Evolutionary conservation across 1,140 invertebrate genomes (phyloP).

Genomic region (Plectus sambesii): DNA sequence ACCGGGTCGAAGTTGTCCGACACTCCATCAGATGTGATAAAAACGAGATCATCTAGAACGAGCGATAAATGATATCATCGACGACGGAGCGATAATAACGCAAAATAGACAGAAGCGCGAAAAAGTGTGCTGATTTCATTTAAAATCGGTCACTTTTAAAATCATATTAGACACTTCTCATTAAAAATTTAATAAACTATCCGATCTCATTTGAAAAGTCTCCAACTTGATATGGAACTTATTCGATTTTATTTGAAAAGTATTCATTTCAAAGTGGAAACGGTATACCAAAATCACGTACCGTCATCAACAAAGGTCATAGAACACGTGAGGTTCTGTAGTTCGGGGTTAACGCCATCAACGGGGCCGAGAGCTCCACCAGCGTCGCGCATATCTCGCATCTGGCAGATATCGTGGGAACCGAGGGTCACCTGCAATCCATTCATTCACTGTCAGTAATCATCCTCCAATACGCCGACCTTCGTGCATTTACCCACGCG

Average conservation of each 20-base stretch:
- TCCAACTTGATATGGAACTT: too few species aligned
- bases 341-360: constrained; percentile 72
- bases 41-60: constrained; percentile 67
- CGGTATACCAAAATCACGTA: too few species aligned
- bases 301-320: constrained; percentile 64
- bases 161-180: too few species aligned
- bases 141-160: constrained; percentile 10
- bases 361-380: constrained; percentile 77
- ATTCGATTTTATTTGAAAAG: too few species aligned
- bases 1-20: constrained; percentile 88
- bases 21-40: constrained; percentile 78
- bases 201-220: too few species aligned
- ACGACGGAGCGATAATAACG: too few species aligned
- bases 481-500: too few species aligned
- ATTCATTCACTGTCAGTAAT: not conserved
- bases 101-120: too few species aligned
- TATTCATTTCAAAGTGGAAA: too few species aligned
- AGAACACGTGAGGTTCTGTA: constrained; percentile 77
- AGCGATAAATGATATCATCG: constrained; percentile 1
- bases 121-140: too few species aligned
- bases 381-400: constrained; percentile 80
- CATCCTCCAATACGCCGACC: too few species aligned
- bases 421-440: constrained; percentile 56
- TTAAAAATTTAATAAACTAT: too few species aligned
- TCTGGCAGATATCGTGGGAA: constrained; percentile 75